These are phyloP conservation scores for Syndactyla subalaris DNA, from an alignment of 2,797 vertebrate species.

Conservation along the genomic window DNA sequence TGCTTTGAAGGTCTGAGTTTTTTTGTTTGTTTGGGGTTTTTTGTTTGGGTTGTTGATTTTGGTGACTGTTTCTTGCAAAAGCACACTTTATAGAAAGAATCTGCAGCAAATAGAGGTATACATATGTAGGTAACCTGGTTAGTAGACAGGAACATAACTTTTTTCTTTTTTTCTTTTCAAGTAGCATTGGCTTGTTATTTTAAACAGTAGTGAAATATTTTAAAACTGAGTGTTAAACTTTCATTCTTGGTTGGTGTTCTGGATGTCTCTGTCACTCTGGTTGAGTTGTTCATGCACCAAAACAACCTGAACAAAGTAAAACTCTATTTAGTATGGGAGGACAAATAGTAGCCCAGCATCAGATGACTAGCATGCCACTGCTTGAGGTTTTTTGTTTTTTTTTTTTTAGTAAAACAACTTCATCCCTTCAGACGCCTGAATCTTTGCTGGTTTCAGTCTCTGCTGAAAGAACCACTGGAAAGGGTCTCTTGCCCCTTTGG, in stretches of 20 bases:
- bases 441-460: background rate
- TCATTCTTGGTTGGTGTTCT: background rate
- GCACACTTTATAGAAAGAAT: background rate
- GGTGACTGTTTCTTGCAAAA: background rate
- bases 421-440: background rate
- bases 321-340: background rate
- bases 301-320: background rate
- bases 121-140: background rate
- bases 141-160: background rate
- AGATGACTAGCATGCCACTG: fast-evolving
- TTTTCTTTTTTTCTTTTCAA: background rate
- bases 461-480: background rate
- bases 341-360: background rate
- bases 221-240: background rate
- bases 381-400: background rate
- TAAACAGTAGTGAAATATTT: background rate
- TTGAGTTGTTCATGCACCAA: background rate
- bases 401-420: background rate
- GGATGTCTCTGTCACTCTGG: background rate
- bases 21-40: background rate
- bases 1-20: background rate
- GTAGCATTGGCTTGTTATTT: background rate
- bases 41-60: background rate
- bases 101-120: background rate
- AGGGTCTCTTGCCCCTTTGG: background rate